Base-by-base conservation (phyloP, 2,797 vertebrate species). In the Ibycter americanus region DNA sequence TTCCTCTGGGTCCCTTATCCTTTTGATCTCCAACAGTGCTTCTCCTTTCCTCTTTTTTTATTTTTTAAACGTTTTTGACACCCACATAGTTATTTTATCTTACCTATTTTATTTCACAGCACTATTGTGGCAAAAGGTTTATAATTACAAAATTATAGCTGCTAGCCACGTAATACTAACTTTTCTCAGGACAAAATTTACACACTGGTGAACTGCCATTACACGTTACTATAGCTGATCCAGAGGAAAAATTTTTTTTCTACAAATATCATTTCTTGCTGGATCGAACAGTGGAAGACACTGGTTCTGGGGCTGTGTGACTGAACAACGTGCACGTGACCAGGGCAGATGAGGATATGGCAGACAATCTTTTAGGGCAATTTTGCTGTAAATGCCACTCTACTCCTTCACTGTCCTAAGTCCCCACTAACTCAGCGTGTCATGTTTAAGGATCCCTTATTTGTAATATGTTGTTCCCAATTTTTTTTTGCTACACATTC, bases 271-370 rank as follows among this genome's bases (percentile, higher is more conserved):
- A 9, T 63, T 89, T 38, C 73, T 56, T 89, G 42, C 22, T 34
- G 73, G 66, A 71, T 23, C 1, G 2, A 44, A 46, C 0, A 0
- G 12, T 78, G 61, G 26, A 70, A 77, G 22, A 36, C 1, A 0
- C 17, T 6, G 12, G 65, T 46, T 70, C 68, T 44, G 29, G 22
- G 26, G 23, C 34, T 1, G 0, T 4, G 7, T 44, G 52, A 59
- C 12, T 3, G 8, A 81, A 54, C 13, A 74, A 36, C 11, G 22
- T 4, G 8, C 7, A 18, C 1, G 2, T 7, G n/a, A 47, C 47
- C 38, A 68, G 42, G 36, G 25, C 40, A 90, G 11, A 25, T 12
- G n/a, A 21, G 46, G 42, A 80, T 61, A 66, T 8, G 31, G 27
- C 63, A 86, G 29, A 22, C 67, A 80, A 16, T 2, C 46, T 54